Evolutionary conservation across 2,113 vertebrate species (phyloP), one percentile per base, ranked within the genome.

Genomic region (Chloebia gouldiae): DNA sequence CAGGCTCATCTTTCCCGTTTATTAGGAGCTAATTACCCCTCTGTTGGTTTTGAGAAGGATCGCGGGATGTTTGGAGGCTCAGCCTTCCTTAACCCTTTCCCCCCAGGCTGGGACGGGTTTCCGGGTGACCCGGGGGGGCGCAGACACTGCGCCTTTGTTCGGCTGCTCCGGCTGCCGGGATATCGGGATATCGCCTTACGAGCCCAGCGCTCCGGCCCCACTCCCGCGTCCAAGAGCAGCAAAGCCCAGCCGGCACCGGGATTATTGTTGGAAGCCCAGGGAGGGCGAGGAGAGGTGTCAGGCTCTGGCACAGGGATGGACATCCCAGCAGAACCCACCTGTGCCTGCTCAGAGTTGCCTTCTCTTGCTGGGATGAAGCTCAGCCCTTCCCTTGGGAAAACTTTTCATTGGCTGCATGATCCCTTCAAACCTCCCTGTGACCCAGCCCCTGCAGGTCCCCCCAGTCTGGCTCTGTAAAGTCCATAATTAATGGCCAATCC

Each of bases 111-210:
- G 87, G 88, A 66, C 68, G 50, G 61, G 78, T 96, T 94, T 96
- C 95, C 90, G 77, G 89, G 80, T 73, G 96, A 61, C 71, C 92
- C 57, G 70, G 10, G 47, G 60, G 47, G 54, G 25, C 7, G 40
- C 77, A 95, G 87, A 95, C 96, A 96, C 33, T 82, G 80, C 44
- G 60, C 81, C 96, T 96, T 96, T 96, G 94, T 95, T 96, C 60
- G 11, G 92, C 92, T 28, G 70, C 27, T n/a, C 44, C 72, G 84
- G 87, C 94, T 60, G 91, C 61, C 22, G 37, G 77, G 50, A 49
- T 70, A 39, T 47, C 23, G 63, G 54, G 78, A 86, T 70, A 95
- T 95, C 96, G 16, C 95, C 91, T 97, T 96, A 82, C 95, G 88
- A 64, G 90, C 20, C 51, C 14, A 81, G 35, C 10, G 54, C 91